These are phyloP conservation scores for Nettapus auritus DNA, from an alignment of 2,113 vertebrate genomes.

Conservation along the genomic window DNA sequence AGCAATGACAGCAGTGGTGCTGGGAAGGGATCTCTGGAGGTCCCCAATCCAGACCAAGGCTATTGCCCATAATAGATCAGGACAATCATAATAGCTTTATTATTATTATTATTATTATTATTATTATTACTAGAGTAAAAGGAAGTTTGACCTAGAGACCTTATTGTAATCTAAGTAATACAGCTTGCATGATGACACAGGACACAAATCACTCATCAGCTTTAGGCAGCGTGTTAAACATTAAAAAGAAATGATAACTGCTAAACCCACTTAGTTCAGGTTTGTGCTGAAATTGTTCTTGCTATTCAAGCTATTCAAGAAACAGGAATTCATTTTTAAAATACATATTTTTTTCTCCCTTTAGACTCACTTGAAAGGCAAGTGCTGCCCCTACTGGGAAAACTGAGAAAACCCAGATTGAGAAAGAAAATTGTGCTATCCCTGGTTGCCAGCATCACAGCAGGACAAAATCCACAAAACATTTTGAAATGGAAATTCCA, in stretches of 20 bases:
- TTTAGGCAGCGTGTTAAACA: not conserved
- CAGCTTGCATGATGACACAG: not conserved
- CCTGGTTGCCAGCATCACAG: not conserved
- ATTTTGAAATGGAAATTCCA: not conserved
- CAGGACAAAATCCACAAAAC: not conserved
- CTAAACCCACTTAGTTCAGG: not conserved
- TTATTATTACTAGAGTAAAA: not conserved
- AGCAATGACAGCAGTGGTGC: not conserved
- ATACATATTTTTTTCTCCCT: not conserved
- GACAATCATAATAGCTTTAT: not conserved
- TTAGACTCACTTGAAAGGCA: not conserved
- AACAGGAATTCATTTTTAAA: not conserved
- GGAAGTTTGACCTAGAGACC: not conserved
- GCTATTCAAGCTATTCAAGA: not conserved
- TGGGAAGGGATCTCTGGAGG: not conserved
- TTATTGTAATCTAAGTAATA: not conserved
- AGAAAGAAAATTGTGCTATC: not conserved
- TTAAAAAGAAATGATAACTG: not conserved
- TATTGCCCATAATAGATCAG: not conserved
- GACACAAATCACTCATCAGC: not conserved
- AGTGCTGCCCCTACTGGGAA: conserved; percentile 38
- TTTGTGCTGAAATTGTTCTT: not conserved
- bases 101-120: not conserved
- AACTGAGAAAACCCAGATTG: not conserved
- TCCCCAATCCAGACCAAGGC: not conserved